phyloP scores from a whole-genome alignment of 2,797 vertebrate species.

The Sandelia bainsii region DNA sequence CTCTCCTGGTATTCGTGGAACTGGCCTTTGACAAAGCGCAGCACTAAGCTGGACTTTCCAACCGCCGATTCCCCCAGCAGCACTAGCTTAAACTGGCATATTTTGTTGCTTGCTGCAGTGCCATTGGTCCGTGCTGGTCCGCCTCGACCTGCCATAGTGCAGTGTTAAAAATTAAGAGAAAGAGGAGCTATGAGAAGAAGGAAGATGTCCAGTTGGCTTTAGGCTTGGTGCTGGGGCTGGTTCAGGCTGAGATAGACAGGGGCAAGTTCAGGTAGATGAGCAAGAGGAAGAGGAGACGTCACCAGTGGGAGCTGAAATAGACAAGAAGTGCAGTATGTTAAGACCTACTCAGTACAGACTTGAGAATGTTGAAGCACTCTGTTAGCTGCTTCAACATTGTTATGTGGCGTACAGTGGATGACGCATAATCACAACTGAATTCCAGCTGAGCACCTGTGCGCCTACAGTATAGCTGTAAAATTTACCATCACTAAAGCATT shows the following conservation, averaged over 20 bases:
- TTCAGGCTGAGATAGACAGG: conserved; percentile 21
- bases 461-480: neutral
- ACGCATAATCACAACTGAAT: too few species aligned
- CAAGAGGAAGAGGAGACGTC: conserved; percentile 69
- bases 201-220: conserved; percentile 34
- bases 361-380: neutral
- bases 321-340: conserved; percentile 19
- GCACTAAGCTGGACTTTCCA: conserved; percentile 97
- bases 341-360: neutral
- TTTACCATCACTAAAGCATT: neutral
- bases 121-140: conserved; percentile 94
- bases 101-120: conserved; percentile 94
- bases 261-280: conserved; percentile 47
- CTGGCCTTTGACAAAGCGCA: conserved; percentile 99
- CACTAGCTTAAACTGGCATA: conserved; percentile 99
- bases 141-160: conserved; percentile 94
- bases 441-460: too few species aligned
- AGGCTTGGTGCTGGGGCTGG: conserved; percentile 30
- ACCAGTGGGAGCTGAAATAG: conserved; percentile 73
- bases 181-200: conserved; percentile 35
- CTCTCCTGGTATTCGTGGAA: conserved; percentile 99
- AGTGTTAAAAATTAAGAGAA: conserved; percentile 39
- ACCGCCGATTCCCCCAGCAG: conserved; percentile 96
- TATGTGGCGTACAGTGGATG: neutral
- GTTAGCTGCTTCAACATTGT: neutral